A percentile compares a stretch with the other conserved stretches of the same genome.
Evolutionary conservation across 2,113 vertebrate genomes (phyloP).

Genomic region (Natator depressus): DNA sequence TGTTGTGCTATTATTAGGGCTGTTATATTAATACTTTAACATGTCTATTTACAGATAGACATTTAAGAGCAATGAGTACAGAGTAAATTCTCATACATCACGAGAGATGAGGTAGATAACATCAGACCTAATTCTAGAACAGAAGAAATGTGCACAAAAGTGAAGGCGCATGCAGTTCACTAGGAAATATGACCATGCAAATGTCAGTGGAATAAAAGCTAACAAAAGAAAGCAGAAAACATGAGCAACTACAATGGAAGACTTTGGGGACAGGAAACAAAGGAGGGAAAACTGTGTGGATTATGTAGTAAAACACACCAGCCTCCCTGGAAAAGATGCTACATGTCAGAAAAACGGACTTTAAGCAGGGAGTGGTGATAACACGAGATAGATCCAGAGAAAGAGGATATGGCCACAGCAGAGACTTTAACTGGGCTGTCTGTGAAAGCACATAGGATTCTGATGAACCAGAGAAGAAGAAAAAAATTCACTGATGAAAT

Average conservation of each 20-base stretch:
- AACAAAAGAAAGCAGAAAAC: background rate
- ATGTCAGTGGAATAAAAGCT: background rate
- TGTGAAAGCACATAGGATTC: background rate
- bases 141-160: background rate
- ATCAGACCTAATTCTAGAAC: background rate
- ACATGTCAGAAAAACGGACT: background rate
- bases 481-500: background rate
- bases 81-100: background rate
- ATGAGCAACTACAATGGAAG: background rate
- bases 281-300: background rate
- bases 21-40: background rate
- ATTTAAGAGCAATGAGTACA: background rate
- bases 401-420: background rate
- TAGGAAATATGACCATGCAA: background rate
- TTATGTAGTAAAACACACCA: background rate
- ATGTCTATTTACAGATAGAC: background rate
- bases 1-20: background rate
- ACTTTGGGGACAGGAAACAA: background rate
- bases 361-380: background rate
- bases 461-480: background rate
- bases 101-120: background rate
- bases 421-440: background rate
- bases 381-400: background rate
- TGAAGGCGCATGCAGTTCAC: background rate
- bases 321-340: background rate